Percentiles rank a stretch among this genome's conserved stretches.
Evolutionary conservation across 2,797 vertebrate species (phyloP).

Genomic region (Melanotaenia pygmaea): DNA sequence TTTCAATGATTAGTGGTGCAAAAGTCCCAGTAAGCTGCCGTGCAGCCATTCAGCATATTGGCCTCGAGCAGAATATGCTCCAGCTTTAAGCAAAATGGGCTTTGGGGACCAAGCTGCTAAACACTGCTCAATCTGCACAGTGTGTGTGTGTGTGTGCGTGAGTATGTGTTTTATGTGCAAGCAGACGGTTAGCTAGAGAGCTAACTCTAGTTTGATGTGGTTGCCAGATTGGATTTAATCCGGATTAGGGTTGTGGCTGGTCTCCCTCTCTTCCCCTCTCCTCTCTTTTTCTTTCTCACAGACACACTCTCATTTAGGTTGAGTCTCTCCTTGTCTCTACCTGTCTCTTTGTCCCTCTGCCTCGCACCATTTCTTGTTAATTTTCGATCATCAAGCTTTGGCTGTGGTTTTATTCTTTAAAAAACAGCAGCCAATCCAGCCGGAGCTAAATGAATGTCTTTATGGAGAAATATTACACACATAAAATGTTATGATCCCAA

Average conservation of each 20-base stretch:
- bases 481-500: conserved; percentile 76
- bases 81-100: conserved; percentile 86
- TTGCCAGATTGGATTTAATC: conserved; percentile 98
- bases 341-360: conserved; percentile 53
- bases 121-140: conserved; percentile 77
- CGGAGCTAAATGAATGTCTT: conserved; percentile 64
- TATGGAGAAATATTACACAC: conserved; percentile 68
- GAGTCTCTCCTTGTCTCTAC: conserved; percentile 32
- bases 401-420: conserved; percentile 50
- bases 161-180: conserved; percentile 60
- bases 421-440: conserved; percentile 59
- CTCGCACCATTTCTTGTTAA: conserved; percentile 57
- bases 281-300: conserved; percentile 44
- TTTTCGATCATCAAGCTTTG: conserved; percentile 61
- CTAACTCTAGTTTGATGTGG: conserved; percentile 88
- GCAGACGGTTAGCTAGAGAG: conserved; percentile 88
- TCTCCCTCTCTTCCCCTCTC: conserved; percentile 48
- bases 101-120: conserved; percentile 93
- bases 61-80: conserved; percentile 84
- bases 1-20: conserved; percentile 76
- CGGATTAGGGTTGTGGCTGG: conserved; percentile 82
- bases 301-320: conserved; percentile 55
- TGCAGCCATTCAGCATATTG: conserved; percentile 84
- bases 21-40: conserved; percentile 66
- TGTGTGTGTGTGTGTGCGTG: conserved; percentile 24